Conservation (phyloP, 2,113 vertebrate species). For the Dascyllus trimaculatus region DNA sequence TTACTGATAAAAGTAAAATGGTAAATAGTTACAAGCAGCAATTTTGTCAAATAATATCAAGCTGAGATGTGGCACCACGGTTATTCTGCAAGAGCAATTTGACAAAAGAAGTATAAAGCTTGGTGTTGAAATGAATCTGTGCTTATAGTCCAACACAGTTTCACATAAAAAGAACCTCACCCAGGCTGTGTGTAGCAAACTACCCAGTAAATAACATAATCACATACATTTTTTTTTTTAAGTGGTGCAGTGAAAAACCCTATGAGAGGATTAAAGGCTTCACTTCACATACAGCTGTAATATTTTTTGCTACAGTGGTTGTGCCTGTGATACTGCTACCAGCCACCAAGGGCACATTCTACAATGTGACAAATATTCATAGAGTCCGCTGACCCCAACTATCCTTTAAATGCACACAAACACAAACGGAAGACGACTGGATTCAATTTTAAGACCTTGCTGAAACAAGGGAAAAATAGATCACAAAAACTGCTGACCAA, state of each 20-base stretch:
- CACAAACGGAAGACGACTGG: background rate
- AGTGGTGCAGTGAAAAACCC: background rate
- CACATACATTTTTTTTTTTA: background rate
- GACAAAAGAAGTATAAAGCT: background rate
- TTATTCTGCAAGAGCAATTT: background rate
- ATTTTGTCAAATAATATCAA: background rate
- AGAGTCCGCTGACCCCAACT: conserved; percentile 6
- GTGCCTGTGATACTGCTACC: background rate
- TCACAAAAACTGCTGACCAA: conserved; percentile 47
- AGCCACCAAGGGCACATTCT: conserved; percentile 14
- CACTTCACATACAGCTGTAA: background rate
- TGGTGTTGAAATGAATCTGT: background rate
- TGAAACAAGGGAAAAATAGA: background rate
- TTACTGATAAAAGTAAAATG: too few species aligned
- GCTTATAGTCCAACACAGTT: background rate
- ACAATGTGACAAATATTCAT: conserved; percentile 8
- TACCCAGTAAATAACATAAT: background rate
- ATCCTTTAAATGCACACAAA: background rate
- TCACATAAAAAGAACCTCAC: background rate
- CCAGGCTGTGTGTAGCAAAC: background rate
- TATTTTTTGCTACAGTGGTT: background rate
- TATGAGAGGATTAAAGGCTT: background rate
- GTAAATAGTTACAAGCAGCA: too few species aligned
- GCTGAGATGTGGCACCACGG: too few species aligned
- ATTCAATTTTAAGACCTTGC: conserved; percentile 40